A percentile compares a stretch with the other conserved stretches of the same genome.
These are phyloP conservation scores for Pheucticus melanocephalus DNA, from an alignment of 2,113 vertebrate species.

Conservation along the genomic window DNA sequence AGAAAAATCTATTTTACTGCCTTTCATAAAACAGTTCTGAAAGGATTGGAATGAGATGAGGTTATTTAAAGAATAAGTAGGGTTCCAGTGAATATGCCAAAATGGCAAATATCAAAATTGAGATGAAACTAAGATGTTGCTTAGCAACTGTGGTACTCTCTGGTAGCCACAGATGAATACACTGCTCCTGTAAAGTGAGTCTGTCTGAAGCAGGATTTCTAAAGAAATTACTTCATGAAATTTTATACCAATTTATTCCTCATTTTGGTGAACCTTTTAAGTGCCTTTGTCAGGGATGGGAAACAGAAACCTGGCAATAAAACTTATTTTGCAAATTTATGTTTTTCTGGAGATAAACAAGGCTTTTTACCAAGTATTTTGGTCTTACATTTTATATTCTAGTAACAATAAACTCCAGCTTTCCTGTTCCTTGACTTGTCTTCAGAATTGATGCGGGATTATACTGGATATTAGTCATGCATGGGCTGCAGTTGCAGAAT, in stretches of 20 bases:
- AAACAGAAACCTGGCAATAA: background rate
- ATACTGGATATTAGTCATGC: background rate
- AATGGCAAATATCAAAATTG: slow-evolving; percentile 44
- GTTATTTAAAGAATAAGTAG: background rate
- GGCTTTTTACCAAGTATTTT: background rate
- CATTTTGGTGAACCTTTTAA: background rate
- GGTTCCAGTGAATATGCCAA: slow-evolving; percentile 38
- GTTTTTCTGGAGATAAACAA: background rate
- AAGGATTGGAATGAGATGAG: background rate
- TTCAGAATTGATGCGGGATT: background rate
- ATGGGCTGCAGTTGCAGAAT: background rate
- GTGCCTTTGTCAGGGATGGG: background rate
- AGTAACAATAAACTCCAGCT: background rate
- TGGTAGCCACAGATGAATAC: slow-evolving; percentile 44
- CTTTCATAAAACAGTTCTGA: background rate
- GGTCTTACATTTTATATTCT: background rate
- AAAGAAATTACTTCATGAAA: background rate
- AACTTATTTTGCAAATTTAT: background rate
- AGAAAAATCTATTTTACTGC: background rate
- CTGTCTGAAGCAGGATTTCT: background rate
- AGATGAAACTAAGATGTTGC: slow-evolving; percentile 53
- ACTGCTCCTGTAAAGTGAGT: slow-evolving; percentile 9
- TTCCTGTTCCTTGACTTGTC: background rate
- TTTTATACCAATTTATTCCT: background rate
- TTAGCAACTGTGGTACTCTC: slow-evolving; percentile 64